A percentile compares a stretch with the other conserved stretches of the same genome.
Evolutionary conservation across 2,797 vertebrate genomes (phyloP).

Genomic region (Eospalax fontanierii): DNA sequence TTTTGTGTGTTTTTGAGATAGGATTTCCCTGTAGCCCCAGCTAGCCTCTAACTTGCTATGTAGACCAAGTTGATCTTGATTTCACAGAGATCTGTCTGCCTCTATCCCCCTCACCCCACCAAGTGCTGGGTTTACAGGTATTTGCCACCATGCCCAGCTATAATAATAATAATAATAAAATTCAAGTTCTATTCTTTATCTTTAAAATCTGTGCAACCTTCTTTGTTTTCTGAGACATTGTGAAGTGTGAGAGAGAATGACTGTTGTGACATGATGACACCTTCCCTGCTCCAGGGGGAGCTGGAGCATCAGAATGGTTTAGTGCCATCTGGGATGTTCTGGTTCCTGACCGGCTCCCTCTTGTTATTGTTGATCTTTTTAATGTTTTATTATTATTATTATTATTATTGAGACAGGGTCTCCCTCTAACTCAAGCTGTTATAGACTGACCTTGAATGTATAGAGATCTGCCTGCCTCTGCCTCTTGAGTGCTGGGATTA

Average conservation of each 20-base stretch:
- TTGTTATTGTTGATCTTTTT: conserved; percentile 17
- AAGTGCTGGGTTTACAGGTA: background rate
- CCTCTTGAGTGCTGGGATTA: background rate
- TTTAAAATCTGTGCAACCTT: conserved; percentile 37
- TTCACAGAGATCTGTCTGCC: background rate
- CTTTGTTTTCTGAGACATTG: background rate
- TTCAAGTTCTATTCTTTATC: conserved; percentile 24
- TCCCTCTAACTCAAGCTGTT: too few relatives aligned
- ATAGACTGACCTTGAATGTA: background rate
- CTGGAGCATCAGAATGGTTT: conserved; percentile 12
- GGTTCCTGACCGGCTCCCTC: background rate
- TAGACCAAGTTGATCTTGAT: too few relatives aligned
- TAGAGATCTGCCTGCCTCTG: background rate
- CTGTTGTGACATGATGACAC: background rate
- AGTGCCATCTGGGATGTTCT: background rate
- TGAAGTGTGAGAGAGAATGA: conserved; percentile 30
- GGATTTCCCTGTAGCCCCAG: background rate
- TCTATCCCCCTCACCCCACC: too few relatives aligned
- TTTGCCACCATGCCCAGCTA: background rate
- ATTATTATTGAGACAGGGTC: too few relatives aligned
- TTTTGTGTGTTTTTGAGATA: background rate
- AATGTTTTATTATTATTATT: background rate
- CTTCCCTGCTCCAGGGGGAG: conserved; percentile 27
- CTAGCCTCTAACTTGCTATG: background rate
- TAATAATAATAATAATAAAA: too few relatives aligned